These are phyloP conservation scores for Phortica variegata DNA, from an alignment of 1,140 invertebrate species.

Conservation along the genomic window DNA sequence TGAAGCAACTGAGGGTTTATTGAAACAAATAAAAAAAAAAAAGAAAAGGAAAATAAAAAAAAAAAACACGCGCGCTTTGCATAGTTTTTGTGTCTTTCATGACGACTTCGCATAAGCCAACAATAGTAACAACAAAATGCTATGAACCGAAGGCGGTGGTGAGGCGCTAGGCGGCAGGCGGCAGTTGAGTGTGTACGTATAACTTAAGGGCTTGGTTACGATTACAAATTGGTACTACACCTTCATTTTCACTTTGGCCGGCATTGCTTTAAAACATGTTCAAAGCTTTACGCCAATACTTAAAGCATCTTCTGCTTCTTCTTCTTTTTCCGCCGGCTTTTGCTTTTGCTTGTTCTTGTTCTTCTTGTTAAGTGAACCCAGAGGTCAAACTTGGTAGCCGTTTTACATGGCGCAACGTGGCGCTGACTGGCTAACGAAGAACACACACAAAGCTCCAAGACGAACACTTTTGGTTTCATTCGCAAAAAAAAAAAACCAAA, in stretches of 20 bases:
- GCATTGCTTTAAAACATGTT: background rate
- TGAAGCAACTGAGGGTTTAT: too few species aligned
- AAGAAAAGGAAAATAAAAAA: background rate
- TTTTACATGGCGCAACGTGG: background rate
- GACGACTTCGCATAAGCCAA: too few species aligned
- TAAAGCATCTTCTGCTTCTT: too few species aligned
- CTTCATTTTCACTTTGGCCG: slow-evolving; percentile 50
- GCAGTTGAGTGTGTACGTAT: slow-evolving; percentile 20
- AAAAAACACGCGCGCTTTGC: slow-evolving; percentile 30
- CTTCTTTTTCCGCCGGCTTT: slow-evolving; percentile 14
- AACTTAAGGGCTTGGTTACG: slow-evolving; percentile 46
- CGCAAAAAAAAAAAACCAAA: too few species aligned
- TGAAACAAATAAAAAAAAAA: background rate
- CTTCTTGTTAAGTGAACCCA: slow-evolving; percentile 17
- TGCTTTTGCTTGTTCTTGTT: slow-evolving; percentile 5
- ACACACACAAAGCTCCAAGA: slow-evolving; percentile 50
- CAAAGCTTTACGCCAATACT: background rate
- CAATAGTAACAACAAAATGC: slow-evolving; percentile 1
- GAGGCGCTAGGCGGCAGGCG: slow-evolving; percentile 1
- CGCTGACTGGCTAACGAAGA: slow-evolving; percentile 36
- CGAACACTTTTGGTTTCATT: slow-evolving; percentile 50
- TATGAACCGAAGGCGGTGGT: slow-evolving; percentile 14
- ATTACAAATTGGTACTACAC: slow-evolving; percentile 57
- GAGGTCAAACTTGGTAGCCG: slow-evolving; percentile 28
- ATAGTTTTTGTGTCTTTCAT: slow-evolving; percentile 33